Base-by-base conservation (phyloP, 2,888 invertebrate species). In the Portevinia maculata region DNA sequence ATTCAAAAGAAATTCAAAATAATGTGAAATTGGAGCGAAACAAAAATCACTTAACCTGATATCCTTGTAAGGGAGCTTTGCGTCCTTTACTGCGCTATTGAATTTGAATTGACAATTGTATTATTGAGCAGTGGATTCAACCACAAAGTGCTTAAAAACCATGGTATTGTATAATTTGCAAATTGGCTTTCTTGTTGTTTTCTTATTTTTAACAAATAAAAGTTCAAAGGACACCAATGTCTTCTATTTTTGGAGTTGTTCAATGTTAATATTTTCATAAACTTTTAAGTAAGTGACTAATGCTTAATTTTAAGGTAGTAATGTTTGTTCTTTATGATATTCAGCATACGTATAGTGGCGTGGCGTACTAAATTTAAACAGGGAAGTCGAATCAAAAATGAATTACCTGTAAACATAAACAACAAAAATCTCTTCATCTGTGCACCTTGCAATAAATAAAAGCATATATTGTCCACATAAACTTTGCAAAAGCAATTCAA, bases 81-180 rank as follows among this genome's bases (percentile, higher is more conserved):
- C 52, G 67, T 50, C 24, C 32, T 57, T 48, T 48, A 32, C 37
- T n/a, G 21, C 21, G 11, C 39, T 15, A 44, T 11, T 34, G 41
- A 11, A 32, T 17, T 8, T 21, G 52, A 32, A 52, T 59, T 67
- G 44, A 59, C 53, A 37, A 69, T 60, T 69, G 21, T 53, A 48
- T 60, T 69, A 75, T 67, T 75, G 52, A 75, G 53, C 69, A 34
- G 21, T 17, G 15, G 48, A 62, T 62, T 48, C 15, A 48, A 48
- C 30, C 15, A 6, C 21, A 41, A 28, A 44, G 59, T 41, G 17
- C 48, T 52, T 44, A 28, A 44, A 34, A 5, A 41, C 15, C 48
- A 39, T 30, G 48, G 44, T 28, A 37, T 15, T 50, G 48, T 21
- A 15, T 17, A 30, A 62, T 34, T 53, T 67, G 46, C 34, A 34